Conservation (phyloP, 2,888 invertebrate species). For the Drosophila mettleri region DNA sequence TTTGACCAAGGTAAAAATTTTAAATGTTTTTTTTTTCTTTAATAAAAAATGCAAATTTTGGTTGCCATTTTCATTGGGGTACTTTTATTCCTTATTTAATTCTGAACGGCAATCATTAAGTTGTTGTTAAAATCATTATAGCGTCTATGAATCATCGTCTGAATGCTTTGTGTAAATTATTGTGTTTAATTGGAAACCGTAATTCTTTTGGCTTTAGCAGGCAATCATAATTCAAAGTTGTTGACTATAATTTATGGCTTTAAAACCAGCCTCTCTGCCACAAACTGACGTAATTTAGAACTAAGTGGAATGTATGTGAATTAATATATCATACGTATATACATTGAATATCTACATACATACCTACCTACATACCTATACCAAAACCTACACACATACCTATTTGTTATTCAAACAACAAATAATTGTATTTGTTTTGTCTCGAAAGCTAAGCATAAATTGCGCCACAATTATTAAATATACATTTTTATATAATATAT, state of each 20-base stretch:
- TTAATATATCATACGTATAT: slow-evolving; percentile 21
- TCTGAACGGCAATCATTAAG: neutral
- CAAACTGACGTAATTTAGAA: slow-evolving; percentile 61
- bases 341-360: too few species aligned
- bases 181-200: slow-evolving; percentile 34
- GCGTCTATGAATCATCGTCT: slow-evolving; percentile 3
- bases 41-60: too few species aligned
- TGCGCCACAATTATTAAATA: slow-evolving; percentile 71
- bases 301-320: slow-evolving; percentile 40
- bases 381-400: neutral
- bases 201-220: slow-evolving; percentile 33
- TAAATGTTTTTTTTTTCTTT: too few species aligned
- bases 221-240: slow-evolving; percentile 52
- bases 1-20: too few species aligned
- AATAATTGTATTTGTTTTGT: slow-evolving; percentile 48
- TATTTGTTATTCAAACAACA: slow-evolving; percentile 27
- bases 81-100: neutral
- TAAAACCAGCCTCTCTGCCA: slow-evolving; percentile 44
- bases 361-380: neutral
- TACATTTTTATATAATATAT: too few species aligned
- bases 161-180: slow-evolving; percentile 31
- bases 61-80: neutral
- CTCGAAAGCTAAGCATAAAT: slow-evolving; percentile 60
- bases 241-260: slow-evolving; percentile 57
- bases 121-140: neutral